phyloP scores from a whole-genome alignment of 1,140 invertebrate genomes.

The Brachionus sp. region DNA sequence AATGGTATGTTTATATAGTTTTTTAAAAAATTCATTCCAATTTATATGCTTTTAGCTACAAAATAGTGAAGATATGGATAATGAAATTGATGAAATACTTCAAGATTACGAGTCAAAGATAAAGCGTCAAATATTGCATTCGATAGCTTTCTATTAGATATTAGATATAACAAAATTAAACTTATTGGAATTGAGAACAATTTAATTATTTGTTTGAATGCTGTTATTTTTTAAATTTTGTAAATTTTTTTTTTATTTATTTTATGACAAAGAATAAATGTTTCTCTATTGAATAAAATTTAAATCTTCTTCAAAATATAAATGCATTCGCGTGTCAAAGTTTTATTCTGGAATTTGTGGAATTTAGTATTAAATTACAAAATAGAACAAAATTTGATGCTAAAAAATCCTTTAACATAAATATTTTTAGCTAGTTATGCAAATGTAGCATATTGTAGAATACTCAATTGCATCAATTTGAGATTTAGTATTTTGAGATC shows the following conservation, averaged over 20 bases:
- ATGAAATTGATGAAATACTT: conserved; percentile 94
- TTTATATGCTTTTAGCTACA: conserved; percentile 68
- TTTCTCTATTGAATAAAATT: not conserved
- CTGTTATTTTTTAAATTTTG: conserved; percentile 14
- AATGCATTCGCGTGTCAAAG: too few relatives aligned
- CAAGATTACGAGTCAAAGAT: conserved; percentile 89
- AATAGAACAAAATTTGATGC: too few relatives aligned
- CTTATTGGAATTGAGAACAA: not conserved
- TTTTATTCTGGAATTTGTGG: too few relatives aligned
- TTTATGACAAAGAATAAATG: not conserved
- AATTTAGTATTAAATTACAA: too few relatives aligned
- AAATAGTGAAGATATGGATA: conserved; percentile 86
- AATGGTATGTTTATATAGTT: conserved; percentile 65
- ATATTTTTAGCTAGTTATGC: too few relatives aligned
- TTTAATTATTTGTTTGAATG: not conserved
- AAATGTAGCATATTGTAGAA: too few relatives aligned
- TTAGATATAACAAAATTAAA: too few relatives aligned
- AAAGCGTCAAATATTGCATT: conserved; percentile 65
- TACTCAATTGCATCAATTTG: too few relatives aligned
- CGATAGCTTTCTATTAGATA: conserved; percentile 16
- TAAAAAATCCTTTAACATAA: too few relatives aligned
- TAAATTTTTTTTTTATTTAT: conserved; percentile 23
- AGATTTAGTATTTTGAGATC: too few relatives aligned
- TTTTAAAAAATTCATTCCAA: not conserved
- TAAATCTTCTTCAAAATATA: too few relatives aligned